Base-by-base conservation (phyloP, 2,888 invertebrate species). In the Lissonota sp. region DNA sequence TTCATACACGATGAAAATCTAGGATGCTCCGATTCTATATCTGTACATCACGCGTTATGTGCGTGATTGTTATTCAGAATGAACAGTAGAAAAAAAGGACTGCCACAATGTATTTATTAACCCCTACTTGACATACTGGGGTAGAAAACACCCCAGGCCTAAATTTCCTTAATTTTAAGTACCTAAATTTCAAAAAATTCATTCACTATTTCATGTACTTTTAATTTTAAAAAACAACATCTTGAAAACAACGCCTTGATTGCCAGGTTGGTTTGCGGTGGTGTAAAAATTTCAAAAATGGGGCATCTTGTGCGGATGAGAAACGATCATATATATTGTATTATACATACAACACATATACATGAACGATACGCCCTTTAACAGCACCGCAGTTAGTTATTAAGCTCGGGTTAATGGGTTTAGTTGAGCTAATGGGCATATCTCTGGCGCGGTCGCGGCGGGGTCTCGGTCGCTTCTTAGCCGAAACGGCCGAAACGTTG, bases 371-470 rank as follows among this genome's bases (percentile, higher is more conserved):
- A 70, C 60, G 67, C 55, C 44, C 78, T 55, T 16, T 57, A 8
- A 57, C 44, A 46, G 46, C 55, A 16, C 26, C 77, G 66, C 66
- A 67, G 63, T 73, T 81, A 83, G 87, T 88, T 89, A 89, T 89
- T 88, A 87, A 87, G 84, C 86, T 86, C 79, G 86, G 86, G 88
- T 88, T 89, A 90, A 90, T 90, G 86, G 89, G 87, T 89, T 90
- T 89, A 89, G 89, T 88, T 90, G 79, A 76, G 83, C 84, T 86
- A 85, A 86, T 86, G 83, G 85, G 75, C 83, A 79, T 76, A 78
- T 80, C 85, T 26, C 26, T 26, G 1, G 84, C 78, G 77, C 77
- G 76, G 79, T 79, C 26, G 26, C 26, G 26, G 26, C 26, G 26
- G 26, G 26, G 26, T 26, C 26, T 26, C 26, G 26, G 69, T 79